These are phyloP conservation scores for Ichneumon xanthorius DNA, from an alignment of 2,888 invertebrate species.

Conservation along the genomic window DNA sequence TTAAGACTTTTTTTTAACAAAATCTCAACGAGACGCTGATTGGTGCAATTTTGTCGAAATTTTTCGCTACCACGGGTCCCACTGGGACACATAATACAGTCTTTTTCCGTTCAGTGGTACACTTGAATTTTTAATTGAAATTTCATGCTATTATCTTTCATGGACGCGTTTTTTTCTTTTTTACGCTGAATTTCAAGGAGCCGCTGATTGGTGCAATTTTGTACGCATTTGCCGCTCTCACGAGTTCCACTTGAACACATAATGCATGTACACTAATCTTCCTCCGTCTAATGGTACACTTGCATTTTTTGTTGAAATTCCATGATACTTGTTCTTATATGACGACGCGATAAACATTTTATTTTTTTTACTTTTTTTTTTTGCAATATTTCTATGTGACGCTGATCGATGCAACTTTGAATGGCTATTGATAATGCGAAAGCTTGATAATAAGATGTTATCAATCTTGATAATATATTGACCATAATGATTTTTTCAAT, in stretches of 20 bases:
- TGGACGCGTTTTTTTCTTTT: too few relatives aligned
- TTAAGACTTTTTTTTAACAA: too few relatives aligned
- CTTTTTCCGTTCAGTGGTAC: background rate
- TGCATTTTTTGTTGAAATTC: background rate
- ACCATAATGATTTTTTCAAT: background rate
- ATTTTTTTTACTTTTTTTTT: background rate
- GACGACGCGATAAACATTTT: background rate
- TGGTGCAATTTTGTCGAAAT: too few relatives aligned
- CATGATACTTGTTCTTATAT: background rate
- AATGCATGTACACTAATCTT: conserved; percentile 4
- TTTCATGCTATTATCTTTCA: too few relatives aligned
- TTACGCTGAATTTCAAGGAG: too few relatives aligned
- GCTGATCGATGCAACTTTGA: too few relatives aligned
- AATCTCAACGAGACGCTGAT: too few relatives aligned
- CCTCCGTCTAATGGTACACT: background rate
- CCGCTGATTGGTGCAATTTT: too few relatives aligned
- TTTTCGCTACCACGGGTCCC: too few relatives aligned
- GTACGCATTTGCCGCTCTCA: background rate
- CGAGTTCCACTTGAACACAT: conserved; percentile 9
- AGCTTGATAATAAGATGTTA: background rate
- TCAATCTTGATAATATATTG: background rate
- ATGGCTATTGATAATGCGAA: background rate
- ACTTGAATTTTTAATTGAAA: too few relatives aligned
- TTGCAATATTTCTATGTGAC: too few relatives aligned
- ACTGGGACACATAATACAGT: too few relatives aligned